These are phyloP conservation scores for Anabas testudineus DNA, from an alignment of 2,797 vertebrate species.

Conservation along the genomic window DNA sequence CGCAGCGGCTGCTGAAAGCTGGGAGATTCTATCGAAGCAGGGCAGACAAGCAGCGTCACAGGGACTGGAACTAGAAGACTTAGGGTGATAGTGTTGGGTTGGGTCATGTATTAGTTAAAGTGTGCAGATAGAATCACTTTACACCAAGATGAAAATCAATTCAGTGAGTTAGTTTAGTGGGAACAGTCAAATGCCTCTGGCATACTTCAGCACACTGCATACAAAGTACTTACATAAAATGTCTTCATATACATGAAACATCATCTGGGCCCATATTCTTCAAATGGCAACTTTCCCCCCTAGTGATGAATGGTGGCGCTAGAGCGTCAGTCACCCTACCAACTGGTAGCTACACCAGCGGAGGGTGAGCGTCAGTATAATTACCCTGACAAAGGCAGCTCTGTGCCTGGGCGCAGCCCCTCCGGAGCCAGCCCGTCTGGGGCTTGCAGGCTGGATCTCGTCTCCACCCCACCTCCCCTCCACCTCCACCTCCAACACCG, in stretches of 20 bases:
- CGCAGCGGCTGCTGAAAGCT: conserved; percentile 80
- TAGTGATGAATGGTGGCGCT: conserved; percentile 74
- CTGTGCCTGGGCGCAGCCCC: conserved; percentile 94
- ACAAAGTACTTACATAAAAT: not conserved
- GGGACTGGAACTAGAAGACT: conserved; percentile 43
- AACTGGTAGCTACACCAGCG: conserved; percentile 82
- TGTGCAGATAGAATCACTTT: conserved; percentile 1
- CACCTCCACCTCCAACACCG: conserved; percentile 39
- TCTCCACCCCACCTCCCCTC: conserved; percentile 83
- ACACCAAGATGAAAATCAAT: conserved; percentile 3
- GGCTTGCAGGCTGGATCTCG: conserved; percentile 92
- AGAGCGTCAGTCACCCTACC: conserved; percentile 66
- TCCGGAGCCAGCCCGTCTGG: conserved; percentile 99
- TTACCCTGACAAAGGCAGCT: conserved; percentile 99
- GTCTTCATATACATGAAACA: conserved; percentile 18
- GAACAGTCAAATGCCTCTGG: not conserved
- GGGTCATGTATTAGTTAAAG: conserved; percentile 5
- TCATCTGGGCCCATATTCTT: conserved; percentile 21
- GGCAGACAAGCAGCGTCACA: conserved; percentile 58
- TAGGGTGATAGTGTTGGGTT: conserved; percentile 16
- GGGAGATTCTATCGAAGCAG: conserved; percentile 68
- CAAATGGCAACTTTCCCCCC: conserved; percentile 54
- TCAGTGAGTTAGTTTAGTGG: not conserved
- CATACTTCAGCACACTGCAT: not conserved
- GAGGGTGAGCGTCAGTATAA: conserved; percentile 92